Conservation (phyloP, 2,888 invertebrate genomes). For the Erpobdella octoculata region DNA sequence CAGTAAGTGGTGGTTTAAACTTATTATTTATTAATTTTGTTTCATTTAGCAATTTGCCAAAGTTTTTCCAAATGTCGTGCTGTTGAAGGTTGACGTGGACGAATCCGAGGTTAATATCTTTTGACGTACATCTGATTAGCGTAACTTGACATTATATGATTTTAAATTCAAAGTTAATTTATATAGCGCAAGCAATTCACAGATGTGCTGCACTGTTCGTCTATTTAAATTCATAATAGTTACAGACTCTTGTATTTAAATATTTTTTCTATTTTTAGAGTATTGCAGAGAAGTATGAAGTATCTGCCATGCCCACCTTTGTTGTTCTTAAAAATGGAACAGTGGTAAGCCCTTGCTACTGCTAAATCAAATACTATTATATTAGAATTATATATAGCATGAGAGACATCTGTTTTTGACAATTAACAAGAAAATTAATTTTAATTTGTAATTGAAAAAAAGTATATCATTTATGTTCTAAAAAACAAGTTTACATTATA, state of each 20-base stretch:
- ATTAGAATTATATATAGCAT: too few species aligned
- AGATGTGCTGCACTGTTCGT: too few species aligned
- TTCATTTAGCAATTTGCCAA: slow-evolving; percentile 14
- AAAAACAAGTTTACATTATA: too few species aligned
- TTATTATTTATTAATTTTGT: too few species aligned
- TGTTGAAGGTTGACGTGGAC: slow-evolving; percentile 22
- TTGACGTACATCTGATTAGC: neutral
- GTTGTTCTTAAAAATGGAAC: slow-evolving; percentile 18
- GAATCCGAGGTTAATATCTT: slow-evolving; percentile 5
- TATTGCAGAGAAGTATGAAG: slow-evolving; percentile 21
- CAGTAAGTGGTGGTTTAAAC: too few species aligned
- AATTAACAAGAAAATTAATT: too few species aligned
- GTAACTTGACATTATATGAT: too few species aligned
- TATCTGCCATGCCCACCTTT: slow-evolving; percentile 19
- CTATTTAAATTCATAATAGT: neutral
- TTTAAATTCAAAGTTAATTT: too few species aligned
- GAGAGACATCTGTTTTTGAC: too few species aligned
- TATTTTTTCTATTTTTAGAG: neutral
- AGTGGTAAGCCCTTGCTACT: slow-evolving; percentile 3
- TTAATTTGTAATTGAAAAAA: too few species aligned
- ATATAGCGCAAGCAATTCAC: too few species aligned
- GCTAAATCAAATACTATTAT: neutral
- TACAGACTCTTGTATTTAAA: neutral
- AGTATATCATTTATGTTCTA: too few species aligned
- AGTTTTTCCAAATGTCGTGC: slow-evolving; percentile 12